phyloP scores from a whole-genome alignment of 2,113 vertebrate genomes.

The Cinclus cinclus region DNA sequence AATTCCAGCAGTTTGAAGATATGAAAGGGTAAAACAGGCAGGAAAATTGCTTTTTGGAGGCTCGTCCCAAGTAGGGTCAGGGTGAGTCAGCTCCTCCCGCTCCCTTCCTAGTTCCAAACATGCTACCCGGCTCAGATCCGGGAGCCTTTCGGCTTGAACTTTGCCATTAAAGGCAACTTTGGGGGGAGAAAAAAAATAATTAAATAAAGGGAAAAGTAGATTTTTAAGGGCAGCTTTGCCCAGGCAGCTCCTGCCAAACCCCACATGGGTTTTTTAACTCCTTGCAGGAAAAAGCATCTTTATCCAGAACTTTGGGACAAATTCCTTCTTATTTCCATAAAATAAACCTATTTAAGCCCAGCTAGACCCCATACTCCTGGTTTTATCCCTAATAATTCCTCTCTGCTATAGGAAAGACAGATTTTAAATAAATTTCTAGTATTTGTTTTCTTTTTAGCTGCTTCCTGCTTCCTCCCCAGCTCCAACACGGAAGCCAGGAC shows the following conservation, averaged over 20 bases:
- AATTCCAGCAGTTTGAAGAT: background rate
- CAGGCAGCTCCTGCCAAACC: background rate
- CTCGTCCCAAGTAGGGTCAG: background rate
- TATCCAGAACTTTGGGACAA: background rate
- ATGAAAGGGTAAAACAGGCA: background rate
- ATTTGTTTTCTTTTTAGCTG: background rate
- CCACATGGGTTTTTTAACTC: background rate
- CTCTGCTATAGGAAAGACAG: background rate
- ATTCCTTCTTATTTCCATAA: background rate
- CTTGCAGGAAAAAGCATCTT: background rate
- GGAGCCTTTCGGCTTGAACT: background rate
- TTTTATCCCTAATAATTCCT: background rate
- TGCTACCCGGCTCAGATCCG: rapidly evolving
- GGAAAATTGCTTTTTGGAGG: background rate
- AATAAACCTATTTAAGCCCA: background rate
- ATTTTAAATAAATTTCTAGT: background rate
- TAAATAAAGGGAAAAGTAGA: background rate
- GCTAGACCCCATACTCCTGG: background rate
- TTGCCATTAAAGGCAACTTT: conserved; percentile 41
- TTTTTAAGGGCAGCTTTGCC: background rate
- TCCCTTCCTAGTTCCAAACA: background rate
- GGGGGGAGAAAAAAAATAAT: rapidly evolving
- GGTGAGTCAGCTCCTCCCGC: background rate
- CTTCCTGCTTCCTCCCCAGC: background rate
- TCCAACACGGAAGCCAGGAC: background rate